phyloP scores from a whole-genome alignment of 2,113 vertebrate genomes.

The Heterochromis multidens region DNA sequence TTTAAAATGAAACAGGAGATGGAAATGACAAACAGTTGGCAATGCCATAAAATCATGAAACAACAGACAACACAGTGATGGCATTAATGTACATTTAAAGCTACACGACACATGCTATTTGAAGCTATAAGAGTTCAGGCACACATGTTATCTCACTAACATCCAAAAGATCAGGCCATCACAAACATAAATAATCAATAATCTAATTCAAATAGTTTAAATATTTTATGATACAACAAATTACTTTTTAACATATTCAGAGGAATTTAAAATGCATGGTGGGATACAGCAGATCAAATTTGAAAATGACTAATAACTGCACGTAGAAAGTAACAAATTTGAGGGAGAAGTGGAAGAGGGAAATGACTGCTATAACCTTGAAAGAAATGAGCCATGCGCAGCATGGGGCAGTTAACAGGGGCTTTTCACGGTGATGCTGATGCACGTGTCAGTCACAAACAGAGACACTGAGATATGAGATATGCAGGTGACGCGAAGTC shows the following conservation, averaged over 20 bases:
- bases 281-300: neutral
- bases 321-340: neutral
- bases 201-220: neutral
- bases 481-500: conserved; percentile 10
- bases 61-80: neutral
- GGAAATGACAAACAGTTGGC: neutral
- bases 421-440: neutral
- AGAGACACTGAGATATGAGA: neutral
- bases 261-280: neutral
- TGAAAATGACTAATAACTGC: neutral
- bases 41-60: neutral
- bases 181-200: neutral
- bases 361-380: conserved; percentile 21
- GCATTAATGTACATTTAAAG: neutral
- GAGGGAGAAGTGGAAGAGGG: neutral
- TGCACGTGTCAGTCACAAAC: conserved; percentile 9
- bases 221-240: neutral
- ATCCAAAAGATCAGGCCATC: neutral
- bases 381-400: conserved; percentile 1
- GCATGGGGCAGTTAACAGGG: neutral
- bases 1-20: neutral
- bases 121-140: neutral
- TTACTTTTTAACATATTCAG: neutral
- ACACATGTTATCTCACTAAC: neutral
- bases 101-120: neutral